Evolutionary conservation across 2,797 vertebrate species (phyloP).

Genomic region (Limnodromus scolopaceus): DNA sequence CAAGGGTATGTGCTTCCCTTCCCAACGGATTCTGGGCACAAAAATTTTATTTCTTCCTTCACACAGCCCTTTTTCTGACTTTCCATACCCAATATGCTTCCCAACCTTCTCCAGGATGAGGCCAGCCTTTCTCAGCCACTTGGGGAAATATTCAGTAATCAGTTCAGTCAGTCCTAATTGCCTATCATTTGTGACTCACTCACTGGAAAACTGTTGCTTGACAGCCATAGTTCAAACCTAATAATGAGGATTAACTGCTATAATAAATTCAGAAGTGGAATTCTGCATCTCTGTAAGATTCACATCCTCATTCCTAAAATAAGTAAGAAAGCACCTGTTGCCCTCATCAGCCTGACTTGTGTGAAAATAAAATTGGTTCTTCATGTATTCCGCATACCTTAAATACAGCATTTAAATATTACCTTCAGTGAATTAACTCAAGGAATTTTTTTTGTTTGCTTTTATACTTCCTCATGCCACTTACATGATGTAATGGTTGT

Average conservation of each 20-base stretch:
- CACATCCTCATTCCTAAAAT: neutral
- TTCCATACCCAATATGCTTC: neutral
- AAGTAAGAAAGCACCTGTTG: conserved; percentile 62
- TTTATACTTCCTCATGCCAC: conserved; percentile 39
- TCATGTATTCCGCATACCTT: conserved; percentile 32
- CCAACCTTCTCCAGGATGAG: neutral
- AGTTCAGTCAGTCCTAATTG: conserved; percentile 14
- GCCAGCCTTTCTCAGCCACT: neutral
- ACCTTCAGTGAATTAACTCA: conserved; percentile 49
- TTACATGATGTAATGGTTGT: conserved; percentile 33
- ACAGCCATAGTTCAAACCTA: neutral
- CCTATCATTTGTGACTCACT: conserved; percentile 1
- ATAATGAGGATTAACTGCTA: neutral
- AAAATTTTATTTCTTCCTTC: neutral
- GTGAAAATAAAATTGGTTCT: conserved; percentile 8
- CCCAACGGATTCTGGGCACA: neutral
- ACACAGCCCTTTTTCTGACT: neutral
- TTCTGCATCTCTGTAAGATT: neutral
- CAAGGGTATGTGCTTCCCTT: neutral
- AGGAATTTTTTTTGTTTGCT: conserved; percentile 63
- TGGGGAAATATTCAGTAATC: neutral
- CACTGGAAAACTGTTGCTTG: conserved; percentile 16
- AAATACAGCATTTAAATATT: conserved; percentile 38
- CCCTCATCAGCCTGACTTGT: neutral
- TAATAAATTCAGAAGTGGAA: neutral